Conservation (phyloP, 1,140 invertebrate species). For the Heterodera carotae region DNA sequence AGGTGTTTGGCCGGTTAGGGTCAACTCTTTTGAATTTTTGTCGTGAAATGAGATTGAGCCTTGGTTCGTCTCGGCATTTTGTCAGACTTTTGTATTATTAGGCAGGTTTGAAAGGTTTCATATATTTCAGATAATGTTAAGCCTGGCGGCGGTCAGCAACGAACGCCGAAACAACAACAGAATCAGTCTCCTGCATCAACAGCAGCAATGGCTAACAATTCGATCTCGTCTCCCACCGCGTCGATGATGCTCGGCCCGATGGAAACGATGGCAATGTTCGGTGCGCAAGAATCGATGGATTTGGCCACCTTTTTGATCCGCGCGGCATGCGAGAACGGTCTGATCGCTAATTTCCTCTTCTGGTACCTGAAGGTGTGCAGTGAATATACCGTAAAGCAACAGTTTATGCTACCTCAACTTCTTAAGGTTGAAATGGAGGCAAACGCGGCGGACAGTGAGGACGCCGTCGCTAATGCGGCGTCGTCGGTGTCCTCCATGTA, state of each 20-base stretch:
- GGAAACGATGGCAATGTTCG: conserved; percentile 17
- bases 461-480: neutral
- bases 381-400: conserved; percentile 12
- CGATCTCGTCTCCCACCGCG: conserved; percentile 11
- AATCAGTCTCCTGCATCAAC: neutral
- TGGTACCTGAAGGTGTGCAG: conserved; percentile 71
- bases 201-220: neutral
- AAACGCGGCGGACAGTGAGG: conserved; percentile 43
- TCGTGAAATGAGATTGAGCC: too few relatives aligned
- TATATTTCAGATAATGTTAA: conserved; percentile 3
- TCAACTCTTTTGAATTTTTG: too few relatives aligned
- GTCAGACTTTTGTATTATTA: too few relatives aligned
- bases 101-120: too few relatives aligned
- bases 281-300: conserved; percentile 69
- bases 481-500: conserved; percentile 45
- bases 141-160: neutral
- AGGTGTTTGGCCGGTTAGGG: too few relatives aligned
- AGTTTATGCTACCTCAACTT: neutral
- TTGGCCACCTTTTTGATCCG: conserved; percentile 87
- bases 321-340: conserved; percentile 82
- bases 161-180: conserved; percentile 9
- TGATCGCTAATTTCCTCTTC: conserved; percentile 91
- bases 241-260: conserved; percentile 30
- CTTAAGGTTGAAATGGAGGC: conserved; percentile 64
- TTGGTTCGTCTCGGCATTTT: too few relatives aligned